These are phyloP conservation scores for Geotria australis DNA, from an alignment of 2,797 vertebrate genomes.

Conservation along the genomic window DNA sequence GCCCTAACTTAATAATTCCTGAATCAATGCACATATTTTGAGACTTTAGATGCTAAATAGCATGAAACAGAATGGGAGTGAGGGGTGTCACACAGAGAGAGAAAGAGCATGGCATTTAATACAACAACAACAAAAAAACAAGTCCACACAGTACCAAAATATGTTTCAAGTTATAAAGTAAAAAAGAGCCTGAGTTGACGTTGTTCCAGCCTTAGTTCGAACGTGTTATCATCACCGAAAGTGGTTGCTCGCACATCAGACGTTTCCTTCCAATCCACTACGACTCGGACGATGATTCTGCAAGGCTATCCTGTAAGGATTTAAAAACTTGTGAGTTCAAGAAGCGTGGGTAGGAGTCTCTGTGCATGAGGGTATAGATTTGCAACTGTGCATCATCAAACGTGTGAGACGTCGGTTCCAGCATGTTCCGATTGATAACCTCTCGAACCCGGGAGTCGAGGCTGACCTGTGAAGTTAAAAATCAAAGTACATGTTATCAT, in stretches of 20 bases:
- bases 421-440: constrained; percentile 74
- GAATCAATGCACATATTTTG: too few relatives aligned
- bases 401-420: constrained; percentile 46
- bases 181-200: neutral
- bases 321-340: constrained; percentile 78
- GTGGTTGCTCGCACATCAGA: too few relatives aligned
- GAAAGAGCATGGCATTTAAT: neutral
- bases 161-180: neutral
- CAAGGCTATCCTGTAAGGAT: constrained; percentile 39
- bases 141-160: neutral
- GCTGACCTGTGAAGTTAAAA: constrained; percentile 32
- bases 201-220: neutral
- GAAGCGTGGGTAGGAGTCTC: constrained; percentile 94
- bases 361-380: constrained; percentile 96
- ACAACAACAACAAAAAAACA: neutral
- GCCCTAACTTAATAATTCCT: too few relatives aligned
- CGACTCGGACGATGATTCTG: neutral
- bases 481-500: neutral
- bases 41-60: too few relatives aligned
- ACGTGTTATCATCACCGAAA: too few relatives aligned
- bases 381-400: constrained; percentile 89
- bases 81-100: too few relatives aligned
- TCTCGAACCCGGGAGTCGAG: constrained; percentile 75
- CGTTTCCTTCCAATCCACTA: neutral
- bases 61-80: too few relatives aligned